Percentiles rank a stretch among this genome's conserved stretches.
phyloP scores from a whole-genome alignment of 2,888 invertebrate genomes.

The Noctua fimbriata region DNA sequence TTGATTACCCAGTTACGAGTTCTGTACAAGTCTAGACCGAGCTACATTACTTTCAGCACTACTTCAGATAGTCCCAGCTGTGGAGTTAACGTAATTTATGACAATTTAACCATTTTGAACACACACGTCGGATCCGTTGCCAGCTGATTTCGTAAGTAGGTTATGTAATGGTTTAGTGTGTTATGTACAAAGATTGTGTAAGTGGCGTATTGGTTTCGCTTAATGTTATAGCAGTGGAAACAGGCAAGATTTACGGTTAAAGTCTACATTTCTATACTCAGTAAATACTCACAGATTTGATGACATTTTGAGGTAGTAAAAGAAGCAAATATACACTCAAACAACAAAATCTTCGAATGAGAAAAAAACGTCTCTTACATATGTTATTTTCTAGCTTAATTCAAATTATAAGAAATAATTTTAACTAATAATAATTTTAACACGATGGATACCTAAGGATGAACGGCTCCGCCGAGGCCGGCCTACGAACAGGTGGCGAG shows the following conservation, averaged over 20 bases:
- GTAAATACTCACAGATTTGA: background rate
- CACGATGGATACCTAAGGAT: no score
- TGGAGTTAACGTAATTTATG: conserved; percentile 35
- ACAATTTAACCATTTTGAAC: conserved; percentile 5
- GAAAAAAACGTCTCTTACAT: no score
- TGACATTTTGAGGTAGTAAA: background rate
- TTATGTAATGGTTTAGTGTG: background rate
- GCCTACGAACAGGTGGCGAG: no score
- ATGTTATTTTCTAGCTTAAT: background rate
- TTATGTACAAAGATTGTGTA: background rate
- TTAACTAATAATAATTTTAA: background rate
- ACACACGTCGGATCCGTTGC: conserved; percentile 7
- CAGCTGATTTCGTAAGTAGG: conserved; percentile 11
- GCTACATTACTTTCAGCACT: conserved; percentile 7
- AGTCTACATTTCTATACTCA: background rate
- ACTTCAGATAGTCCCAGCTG: conserved; percentile 30
- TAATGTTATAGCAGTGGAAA: no score
- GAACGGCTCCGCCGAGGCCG: no score
- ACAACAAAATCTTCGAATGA: background rate
- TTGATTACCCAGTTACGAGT: conserved; percentile 22
- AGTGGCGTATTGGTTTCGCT: background rate
- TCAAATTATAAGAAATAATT: background rate
- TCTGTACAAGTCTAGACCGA: background rate
- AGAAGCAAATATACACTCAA: no score
- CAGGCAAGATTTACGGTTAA: background rate